Evolutionary conservation across 2,113 vertebrate genomes (phyloP).

Genomic region (Spea multiplicata): DNA sequence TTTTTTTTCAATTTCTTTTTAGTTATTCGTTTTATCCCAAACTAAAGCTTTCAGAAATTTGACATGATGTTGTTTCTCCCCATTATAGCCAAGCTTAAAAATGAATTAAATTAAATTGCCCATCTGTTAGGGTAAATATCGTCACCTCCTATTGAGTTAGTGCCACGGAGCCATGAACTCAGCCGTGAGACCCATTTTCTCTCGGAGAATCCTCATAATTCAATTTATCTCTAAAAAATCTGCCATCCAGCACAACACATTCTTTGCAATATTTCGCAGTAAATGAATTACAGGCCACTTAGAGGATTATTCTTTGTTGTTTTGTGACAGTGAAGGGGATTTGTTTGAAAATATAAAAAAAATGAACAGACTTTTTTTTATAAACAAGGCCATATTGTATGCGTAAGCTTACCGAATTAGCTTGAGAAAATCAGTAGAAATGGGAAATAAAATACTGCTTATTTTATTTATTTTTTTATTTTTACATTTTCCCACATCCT

Average conservation of each 20-base stretch:
- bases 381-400: conserved; percentile 35
- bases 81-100: conserved; percentile 8
- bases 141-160: conserved; percentile 39
- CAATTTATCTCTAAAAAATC: conserved; percentile 33
- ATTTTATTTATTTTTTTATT: neutral
- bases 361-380: conserved; percentile 2
- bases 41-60: too few relatives aligned
- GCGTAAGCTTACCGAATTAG: conserved; percentile 2
- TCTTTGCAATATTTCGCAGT: conserved; percentile 24
- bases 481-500: conserved; percentile 17
- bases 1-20: too few relatives aligned
- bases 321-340: conserved; percentile 26
- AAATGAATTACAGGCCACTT: conserved; percentile 38
- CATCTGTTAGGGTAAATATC: conserved; percentile 18
- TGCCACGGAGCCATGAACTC: neutral
- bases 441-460: conserved; percentile 24
- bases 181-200: conserved; percentile 20
- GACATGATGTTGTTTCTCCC: conserved; percentile 5
- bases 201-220: conserved; percentile 6
- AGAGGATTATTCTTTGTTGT: conserved; percentile 28
- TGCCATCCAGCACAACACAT: conserved; percentile 29
- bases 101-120: neutral
- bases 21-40: too few relatives aligned
- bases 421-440: conserved; percentile 4
- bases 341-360: neutral